Conservation (phyloP, 2,888 invertebrate genomes). For the Ethmia dodecea region DNA sequence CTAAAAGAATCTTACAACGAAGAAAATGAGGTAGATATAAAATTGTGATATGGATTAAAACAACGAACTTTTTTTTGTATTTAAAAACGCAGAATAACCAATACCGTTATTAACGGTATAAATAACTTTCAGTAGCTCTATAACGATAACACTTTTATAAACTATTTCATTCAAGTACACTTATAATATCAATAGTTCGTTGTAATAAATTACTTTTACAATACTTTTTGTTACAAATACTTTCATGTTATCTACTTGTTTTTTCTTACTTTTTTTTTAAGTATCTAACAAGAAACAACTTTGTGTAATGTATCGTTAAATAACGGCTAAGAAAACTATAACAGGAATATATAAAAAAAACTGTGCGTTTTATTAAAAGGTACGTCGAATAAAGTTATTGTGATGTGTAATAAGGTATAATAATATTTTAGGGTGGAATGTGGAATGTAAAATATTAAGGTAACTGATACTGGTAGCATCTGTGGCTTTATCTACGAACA, state of each 20-base stretch:
- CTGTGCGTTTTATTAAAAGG: constrained; percentile 38
- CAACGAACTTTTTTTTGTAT: constrained; percentile 27
- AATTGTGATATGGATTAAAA: constrained; percentile 73
- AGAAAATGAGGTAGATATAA: constrained; percentile 73
- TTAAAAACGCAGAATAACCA: constrained; percentile 4
- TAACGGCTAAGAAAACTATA: constrained; percentile 34
- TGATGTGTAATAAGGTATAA: constrained; percentile 10
- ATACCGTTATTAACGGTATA: not conserved
- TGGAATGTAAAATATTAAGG: constrained; percentile 61
- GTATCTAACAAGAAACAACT: constrained; percentile 37
- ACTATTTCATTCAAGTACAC: constrained; percentile 20
- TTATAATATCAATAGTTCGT: constrained; percentile 62
- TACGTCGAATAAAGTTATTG: constrained; percentile 25
- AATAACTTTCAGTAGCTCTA: constrained; percentile 15
- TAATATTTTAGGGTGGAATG: constrained; percentile 11
- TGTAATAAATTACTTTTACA: constrained; percentile 53
- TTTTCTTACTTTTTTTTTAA: constrained; percentile 41
- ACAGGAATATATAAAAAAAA: constrained; percentile 40
- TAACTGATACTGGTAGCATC: constrained; percentile 58
- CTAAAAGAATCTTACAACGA: constrained; percentile 66
- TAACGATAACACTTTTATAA: constrained; percentile 31
- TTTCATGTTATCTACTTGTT: constrained; percentile 53
- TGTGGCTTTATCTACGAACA: constrained; percentile 56
- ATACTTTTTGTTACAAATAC: constrained; percentile 34
- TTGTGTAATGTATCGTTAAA: constrained; percentile 25